Evolutionary conservation across 2,888 invertebrate species (phyloP), one percentile per base, ranked within the genome.

Genomic region (Arctia plantaginis): DNA sequence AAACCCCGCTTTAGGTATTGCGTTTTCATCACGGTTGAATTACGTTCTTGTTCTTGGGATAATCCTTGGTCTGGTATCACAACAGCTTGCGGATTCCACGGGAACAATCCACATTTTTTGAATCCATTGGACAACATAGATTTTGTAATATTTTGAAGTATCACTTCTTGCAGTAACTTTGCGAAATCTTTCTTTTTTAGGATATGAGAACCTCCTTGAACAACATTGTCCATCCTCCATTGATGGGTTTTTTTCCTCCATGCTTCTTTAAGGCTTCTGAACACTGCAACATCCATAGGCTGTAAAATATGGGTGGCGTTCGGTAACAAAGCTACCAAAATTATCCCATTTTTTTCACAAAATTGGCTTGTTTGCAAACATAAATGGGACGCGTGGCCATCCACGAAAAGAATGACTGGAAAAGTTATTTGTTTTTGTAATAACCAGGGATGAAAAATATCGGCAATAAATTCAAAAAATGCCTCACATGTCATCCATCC

Each of bases 301-400:
- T 77, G 72, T 72, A 77, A 51, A 65, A 77, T 35, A 41, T 74
- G 74, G 13, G 74, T 69, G 23, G 70, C 72, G 62, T 69, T 80
- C 69, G 77, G 89, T 47, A 82, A 86, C 27, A 93, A 79, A 55
- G 88, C 84, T 71, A 90, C 79, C 30, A 91, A 76, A 75, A 89
- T 85, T 15, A 92, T 92, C 35, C 82, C 77, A 73, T 91, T 89
- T 70, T 87, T 81, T 72, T 77, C 77, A 77, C 91, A 93, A 86
- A 93, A 93, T 62, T 90, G 78, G 72, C 88, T 89, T 20, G 69
- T 64, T 75, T 90, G 64, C 12, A 64, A 64, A 64, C 64, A 64
- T 64, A 64, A 64, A 64, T 64, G 30, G 64, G 12, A 64, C 64
- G 64, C 15, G 30, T 64, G 27, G 23, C 27, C n/a, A 30, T 41